Evolutionary conservation across 2,888 invertebrate genomes (phyloP).

Genomic region (Rapana venosa): DNA sequence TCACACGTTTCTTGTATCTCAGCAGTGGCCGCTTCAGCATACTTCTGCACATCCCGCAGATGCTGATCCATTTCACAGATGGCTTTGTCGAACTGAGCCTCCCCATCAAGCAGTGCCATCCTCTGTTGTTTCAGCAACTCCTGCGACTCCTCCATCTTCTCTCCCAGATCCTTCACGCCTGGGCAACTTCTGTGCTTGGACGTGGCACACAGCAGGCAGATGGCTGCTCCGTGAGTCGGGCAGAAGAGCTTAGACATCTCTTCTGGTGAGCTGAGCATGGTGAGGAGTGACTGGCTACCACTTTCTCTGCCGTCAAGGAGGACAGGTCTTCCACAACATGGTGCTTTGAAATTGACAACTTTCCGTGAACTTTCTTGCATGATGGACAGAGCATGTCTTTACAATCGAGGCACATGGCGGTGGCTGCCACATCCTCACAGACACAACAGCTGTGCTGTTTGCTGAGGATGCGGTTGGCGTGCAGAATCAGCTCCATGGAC

Average conservation of each 20-base stretch:
- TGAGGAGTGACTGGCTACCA: not conserved
- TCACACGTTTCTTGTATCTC: slow-evolving; percentile 6
- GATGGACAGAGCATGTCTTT: slow-evolving; percentile 15
- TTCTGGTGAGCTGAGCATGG: not conserved
- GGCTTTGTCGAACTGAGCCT: not conserved
- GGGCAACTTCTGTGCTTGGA: slow-evolving; percentile 12
- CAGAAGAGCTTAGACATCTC: slow-evolving; percentile 11
- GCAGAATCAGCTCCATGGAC: slow-evolving; percentile 17
- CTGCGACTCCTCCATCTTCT: slow-evolving; percentile 25
- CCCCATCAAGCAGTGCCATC: not conserved
- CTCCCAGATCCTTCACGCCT: not conserved
- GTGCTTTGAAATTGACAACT: not conserved
- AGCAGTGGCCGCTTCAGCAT: not conserved
- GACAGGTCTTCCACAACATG: slow-evolving; percentile 29
- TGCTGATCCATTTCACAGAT: slow-evolving; percentile 22
- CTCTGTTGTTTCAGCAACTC: not conserved
- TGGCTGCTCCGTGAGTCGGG: not conserved
- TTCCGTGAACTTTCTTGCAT: not conserved
- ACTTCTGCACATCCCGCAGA: not conserved
- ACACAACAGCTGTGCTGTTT: slow-evolving; percentile 19
- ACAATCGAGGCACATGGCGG: slow-evolving; percentile 13
- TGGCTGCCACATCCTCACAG: not conserved
- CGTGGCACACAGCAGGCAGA: slow-evolving; percentile 28
- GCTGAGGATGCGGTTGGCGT: not conserved
- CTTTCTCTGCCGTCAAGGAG: slow-evolving; percentile 17